Conservation (phyloP, 2,888 invertebrate species). For the Phymatocera aterrima region DNA sequence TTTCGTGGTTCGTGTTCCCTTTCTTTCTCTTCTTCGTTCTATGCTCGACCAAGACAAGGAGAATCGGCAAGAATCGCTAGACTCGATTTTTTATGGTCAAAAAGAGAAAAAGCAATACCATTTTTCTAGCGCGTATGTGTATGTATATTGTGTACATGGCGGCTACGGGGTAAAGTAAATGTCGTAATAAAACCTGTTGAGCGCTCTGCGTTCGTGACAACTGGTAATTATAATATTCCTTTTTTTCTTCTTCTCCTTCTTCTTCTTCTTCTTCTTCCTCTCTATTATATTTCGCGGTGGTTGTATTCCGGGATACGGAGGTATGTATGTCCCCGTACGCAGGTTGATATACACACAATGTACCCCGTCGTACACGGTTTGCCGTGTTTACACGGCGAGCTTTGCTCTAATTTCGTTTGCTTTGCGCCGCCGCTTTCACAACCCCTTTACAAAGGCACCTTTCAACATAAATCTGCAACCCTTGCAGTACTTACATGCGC, state of each 20-base stretch:
- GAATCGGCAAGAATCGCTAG: too few species aligned
- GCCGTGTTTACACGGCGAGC: conserved; percentile 35
- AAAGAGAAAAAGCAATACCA: too few species aligned
- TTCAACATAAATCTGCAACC: conserved; percentile 23
- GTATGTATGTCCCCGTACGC: neutral
- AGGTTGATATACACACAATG: neutral
- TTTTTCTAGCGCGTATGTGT: too few species aligned
- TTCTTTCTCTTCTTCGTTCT: neutral
- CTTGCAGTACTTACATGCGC: neutral
- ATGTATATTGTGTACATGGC: neutral
- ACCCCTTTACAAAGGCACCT: conserved; percentile 26
- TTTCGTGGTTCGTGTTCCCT: too few species aligned
- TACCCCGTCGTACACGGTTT: conserved; percentile 25
- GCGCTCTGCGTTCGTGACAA: conserved; percentile 71
- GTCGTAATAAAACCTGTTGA: conserved; percentile 72
- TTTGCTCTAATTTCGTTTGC: neutral
- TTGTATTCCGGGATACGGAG: neutral
- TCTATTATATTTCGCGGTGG: neutral
- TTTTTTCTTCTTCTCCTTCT: conserved; percentile 52
- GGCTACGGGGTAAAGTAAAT: too few species aligned
- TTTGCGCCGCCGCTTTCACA: neutral
- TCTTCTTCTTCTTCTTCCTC: too few species aligned
- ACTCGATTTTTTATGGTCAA: too few species aligned
- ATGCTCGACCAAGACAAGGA: neutral
- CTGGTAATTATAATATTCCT: conserved; percentile 69